Conservation (phyloP, 1,140 invertebrate genomes). For the Drosophila grimshawi region DNA sequence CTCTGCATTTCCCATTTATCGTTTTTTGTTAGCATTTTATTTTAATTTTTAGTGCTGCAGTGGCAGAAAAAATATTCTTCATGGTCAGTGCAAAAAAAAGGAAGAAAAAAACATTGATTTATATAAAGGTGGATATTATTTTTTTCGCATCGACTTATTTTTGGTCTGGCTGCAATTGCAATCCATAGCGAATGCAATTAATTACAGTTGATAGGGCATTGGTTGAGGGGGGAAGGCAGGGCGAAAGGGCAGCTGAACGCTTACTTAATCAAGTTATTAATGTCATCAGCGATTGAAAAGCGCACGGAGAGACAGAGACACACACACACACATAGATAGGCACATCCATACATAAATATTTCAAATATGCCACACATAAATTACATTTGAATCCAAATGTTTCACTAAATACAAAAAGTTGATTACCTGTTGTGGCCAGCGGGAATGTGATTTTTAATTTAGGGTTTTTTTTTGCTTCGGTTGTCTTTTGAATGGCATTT, state of each 20-base stretch:
- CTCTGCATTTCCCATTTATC: slow-evolving; percentile 13
- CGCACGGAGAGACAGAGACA: slow-evolving; percentile 11
- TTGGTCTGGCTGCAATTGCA: slow-evolving; percentile 27
- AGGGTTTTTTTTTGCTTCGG: not conserved
- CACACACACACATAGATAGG: not conserved
- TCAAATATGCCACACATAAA: slow-evolving; percentile 47
- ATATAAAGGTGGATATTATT: slow-evolving; percentile 39
- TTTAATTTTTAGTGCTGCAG: slow-evolving; percentile 61
- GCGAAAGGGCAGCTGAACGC: not conserved
- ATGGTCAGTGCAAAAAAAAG: slow-evolving; percentile 5
- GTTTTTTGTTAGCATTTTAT: slow-evolving; percentile 18
- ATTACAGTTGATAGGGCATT: slow-evolving; percentile 32
- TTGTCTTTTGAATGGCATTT: not conserved
- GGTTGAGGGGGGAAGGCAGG: not conserved
- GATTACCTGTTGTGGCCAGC: slow-evolving; percentile 42
- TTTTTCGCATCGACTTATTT: slow-evolving; percentile 22
- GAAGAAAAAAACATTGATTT: slow-evolving; percentile 39
- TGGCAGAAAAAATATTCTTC: slow-evolving; percentile 58
- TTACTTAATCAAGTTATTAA: slow-evolving; percentile 69
- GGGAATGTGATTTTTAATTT: slow-evolving; percentile 1
- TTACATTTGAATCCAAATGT: slow-evolving; percentile 63
- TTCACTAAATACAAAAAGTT: slow-evolving; percentile 45
- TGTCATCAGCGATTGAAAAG: slow-evolving; percentile 42
- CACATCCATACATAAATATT: not conserved
- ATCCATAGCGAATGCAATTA: slow-evolving; percentile 67